A percentile compares a stretch with the other conserved stretches of the same genome.
phyloP scores from a whole-genome alignment of 2,888 invertebrate genomes.

The Notocelia uddmanniana region DNA sequence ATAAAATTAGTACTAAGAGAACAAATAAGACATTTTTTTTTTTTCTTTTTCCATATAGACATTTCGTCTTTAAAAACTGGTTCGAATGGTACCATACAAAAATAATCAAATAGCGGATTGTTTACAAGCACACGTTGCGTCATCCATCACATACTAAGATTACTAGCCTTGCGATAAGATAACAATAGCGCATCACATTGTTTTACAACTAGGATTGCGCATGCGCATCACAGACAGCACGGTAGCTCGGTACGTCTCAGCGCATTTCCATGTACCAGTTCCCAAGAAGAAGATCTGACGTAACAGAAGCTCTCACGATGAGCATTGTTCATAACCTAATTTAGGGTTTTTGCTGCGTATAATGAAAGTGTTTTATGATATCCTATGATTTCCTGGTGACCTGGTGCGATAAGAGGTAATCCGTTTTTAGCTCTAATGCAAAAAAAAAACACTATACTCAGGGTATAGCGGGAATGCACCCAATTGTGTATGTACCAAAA shows the following conservation, averaged over 20 bases:
- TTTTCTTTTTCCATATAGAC: too few species aligned
- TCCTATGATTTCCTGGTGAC: conserved; percentile 35
- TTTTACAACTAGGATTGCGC: conserved; percentile 18
- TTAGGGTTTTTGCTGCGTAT: conserved; percentile 58
- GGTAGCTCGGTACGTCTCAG: conserved; percentile 10
- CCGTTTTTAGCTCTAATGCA: not conserved
- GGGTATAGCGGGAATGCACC: not conserved
- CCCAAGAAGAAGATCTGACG: conserved; percentile 29
- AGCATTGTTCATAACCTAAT: conserved; percentile 54
- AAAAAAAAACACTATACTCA: not conserved
- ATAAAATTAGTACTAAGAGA: too few species aligned
- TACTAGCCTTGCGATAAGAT: conserved; percentile 3
- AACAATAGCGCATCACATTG: conserved; percentile 24
- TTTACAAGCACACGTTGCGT: conserved; percentile 17
- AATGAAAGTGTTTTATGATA: conserved; percentile 40
- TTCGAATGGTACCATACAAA: too few species aligned
- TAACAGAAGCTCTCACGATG: conserved; percentile 49
- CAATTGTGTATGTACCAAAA: too few species aligned
- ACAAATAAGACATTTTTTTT: too few species aligned
- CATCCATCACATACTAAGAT: not conserved
- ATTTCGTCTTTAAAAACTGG: too few species aligned
- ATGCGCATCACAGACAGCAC: conserved; percentile 17
- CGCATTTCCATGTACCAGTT: conserved; percentile 39
- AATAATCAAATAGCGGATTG: not conserved
- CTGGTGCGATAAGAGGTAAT: not conserved